These are phyloP conservation scores for Agrotis clavis DNA, from an alignment of 2,888 invertebrate species.

Conservation along the genomic window DNA sequence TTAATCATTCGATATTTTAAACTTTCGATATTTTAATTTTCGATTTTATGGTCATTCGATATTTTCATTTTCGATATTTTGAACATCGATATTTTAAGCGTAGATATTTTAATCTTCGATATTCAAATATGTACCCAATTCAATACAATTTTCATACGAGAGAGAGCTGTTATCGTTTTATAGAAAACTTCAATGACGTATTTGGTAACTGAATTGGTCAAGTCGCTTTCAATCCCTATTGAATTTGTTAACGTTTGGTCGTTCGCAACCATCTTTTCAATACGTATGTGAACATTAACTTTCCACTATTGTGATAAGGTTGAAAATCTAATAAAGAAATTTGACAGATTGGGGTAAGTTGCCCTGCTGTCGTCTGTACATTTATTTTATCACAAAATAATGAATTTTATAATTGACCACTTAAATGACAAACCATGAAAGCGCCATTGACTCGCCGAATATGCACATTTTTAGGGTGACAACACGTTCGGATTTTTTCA, in stretches of 20 bases:
- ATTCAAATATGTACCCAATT: too few relatives aligned
- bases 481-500: background rate
- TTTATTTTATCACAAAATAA: constrained; percentile 53
- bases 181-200: constrained; percentile 55
- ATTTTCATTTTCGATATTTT: too few relatives aligned
- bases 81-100: too few relatives aligned
- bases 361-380: background rate
- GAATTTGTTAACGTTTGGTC: constrained; percentile 53
- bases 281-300: constrained; percentile 1
- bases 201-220: constrained; percentile 61
- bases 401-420: constrained; percentile 54
- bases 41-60: too few relatives aligned
- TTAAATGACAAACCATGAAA: constrained; percentile 52
- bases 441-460: constrained; percentile 16
- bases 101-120: too few relatives aligned
- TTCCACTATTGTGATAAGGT: too few relatives aligned
- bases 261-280: constrained; percentile 49
- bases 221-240: constrained; percentile 46
- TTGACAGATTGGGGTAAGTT: too few relatives aligned
- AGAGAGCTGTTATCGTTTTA: constrained; percentile 39
- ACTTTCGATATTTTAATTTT: too few relatives aligned
- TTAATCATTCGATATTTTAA: too few relatives aligned
- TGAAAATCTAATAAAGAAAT: too few relatives aligned
- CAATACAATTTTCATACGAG: constrained; percentile 32
- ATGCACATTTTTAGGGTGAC: constrained; percentile 26